A percentile compares a stretch with the other conserved stretches of the same genome.
Conservation (phyloP, 1,140 invertebrate species). For the Grapholita molesta region DNA sequence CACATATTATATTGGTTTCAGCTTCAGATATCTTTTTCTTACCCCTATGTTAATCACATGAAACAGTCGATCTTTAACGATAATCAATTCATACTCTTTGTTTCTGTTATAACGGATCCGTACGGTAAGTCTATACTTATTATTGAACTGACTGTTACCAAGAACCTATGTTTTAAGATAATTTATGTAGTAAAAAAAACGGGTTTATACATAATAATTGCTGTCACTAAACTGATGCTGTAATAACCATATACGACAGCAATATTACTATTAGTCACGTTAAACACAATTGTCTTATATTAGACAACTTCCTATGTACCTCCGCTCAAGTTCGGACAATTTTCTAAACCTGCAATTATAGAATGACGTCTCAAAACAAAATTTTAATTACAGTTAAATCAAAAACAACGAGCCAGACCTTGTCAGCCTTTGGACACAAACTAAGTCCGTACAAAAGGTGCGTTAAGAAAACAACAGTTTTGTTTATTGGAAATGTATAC, state of each 20-base stretch:
- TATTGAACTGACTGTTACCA: no score
- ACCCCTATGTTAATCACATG: no score
- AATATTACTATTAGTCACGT: neutral
- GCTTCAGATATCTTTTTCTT: no score
- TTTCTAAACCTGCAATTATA: constrained; percentile 11
- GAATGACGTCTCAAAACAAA: constrained; percentile 12
- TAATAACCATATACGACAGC: neutral
- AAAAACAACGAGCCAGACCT: neutral
- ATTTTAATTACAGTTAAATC: constrained; percentile 12
- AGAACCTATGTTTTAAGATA: no score
- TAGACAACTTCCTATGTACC: constrained; percentile 9
- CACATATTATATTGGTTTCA: no score
- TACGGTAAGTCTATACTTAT: no score
- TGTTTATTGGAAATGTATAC: neutral
- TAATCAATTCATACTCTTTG: no score
- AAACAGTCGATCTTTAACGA: no score
- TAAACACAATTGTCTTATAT: constrained; percentile 5
- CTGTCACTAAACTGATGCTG: neutral
- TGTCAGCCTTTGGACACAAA: neutral
- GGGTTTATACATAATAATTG: neutral
- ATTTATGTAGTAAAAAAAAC: no score
- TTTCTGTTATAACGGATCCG: no score
- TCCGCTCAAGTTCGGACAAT: neutral
- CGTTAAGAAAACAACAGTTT: neutral
- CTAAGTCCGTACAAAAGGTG: neutral